Evolutionary conservation across 1,140 invertebrate species (phyloP).

Genomic region (Mercenaria mercenaria): DNA sequence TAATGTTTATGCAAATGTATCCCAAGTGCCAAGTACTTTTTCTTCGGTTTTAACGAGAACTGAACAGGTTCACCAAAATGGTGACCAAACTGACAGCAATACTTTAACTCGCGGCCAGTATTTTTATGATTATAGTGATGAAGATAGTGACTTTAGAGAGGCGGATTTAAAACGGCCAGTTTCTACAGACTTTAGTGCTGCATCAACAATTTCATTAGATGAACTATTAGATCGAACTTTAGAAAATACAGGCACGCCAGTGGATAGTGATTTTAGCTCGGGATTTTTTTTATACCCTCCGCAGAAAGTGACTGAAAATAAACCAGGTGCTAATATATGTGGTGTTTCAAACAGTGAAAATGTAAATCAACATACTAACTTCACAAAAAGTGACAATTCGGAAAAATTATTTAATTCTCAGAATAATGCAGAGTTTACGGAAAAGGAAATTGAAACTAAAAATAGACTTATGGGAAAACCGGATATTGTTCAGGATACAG

Average conservation of each 20-base stretch:
- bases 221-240: constrained; percentile 80
- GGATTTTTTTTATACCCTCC: constrained; percentile 71
- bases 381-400: not conserved
- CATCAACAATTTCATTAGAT: constrained; percentile 80
- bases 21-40: constrained; percentile 14
- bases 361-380: not conserved
- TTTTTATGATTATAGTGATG: constrained; percentile 83
- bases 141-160: constrained; percentile 80
- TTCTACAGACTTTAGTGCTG: constrained; percentile 76
- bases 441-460: not conserved
- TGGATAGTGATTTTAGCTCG: constrained; percentile 80
- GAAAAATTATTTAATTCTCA: not conserved
- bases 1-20: constrained; percentile 59
- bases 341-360: not conserved
- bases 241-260: constrained; percentile 75
- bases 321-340: not conserved
- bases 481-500: constrained; percentile 74
- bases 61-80: not conserved
- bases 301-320: not conserved
- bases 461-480: constrained; percentile 70
- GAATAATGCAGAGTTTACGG: not conserved
- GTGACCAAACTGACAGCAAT: not conserved
- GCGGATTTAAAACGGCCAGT: constrained; percentile 78
- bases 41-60: not conserved
- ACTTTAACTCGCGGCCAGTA: constrained; percentile 68